These are phyloP conservation scores for Macrotis lagotis DNA, from an alignment of 2,113 vertebrate species.

Conservation along the genomic window DNA sequence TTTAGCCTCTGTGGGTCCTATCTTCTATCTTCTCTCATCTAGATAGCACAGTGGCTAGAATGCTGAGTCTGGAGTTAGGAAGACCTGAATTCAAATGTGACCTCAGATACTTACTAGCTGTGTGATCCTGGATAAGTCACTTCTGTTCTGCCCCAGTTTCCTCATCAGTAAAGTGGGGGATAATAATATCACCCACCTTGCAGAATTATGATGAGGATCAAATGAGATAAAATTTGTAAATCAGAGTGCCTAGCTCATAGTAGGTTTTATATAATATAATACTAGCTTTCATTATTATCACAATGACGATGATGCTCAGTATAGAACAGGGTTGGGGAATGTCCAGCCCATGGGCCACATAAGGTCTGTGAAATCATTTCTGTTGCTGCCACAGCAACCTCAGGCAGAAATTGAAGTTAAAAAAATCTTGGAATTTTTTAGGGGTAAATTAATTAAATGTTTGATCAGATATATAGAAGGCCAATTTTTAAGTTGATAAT, in stretches of 20 bases:
- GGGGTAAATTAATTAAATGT: too few species aligned
- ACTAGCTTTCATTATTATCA: accelerated
- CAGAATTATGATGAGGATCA: background rate
- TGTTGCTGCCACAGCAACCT: too few species aligned
- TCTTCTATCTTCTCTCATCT: background rate
- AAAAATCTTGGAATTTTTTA: too few species aligned
- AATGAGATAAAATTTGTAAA: background rate
- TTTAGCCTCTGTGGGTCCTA: background rate
- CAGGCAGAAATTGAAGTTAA: too few species aligned
- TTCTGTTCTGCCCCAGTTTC: background rate
- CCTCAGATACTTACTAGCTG: background rate
- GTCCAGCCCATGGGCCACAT: too few species aligned
- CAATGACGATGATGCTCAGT: background rate
- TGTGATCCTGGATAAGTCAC: background rate
- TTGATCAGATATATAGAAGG: too few species aligned
- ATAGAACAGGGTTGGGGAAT: too few species aligned
- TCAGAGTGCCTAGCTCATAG: background rate
- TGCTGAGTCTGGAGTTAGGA: background rate
- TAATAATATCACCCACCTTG: accelerated
- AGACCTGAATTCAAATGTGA: too few species aligned
- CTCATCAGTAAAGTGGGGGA: background rate
- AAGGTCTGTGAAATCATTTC: too few species aligned
- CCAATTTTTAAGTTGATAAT: too few species aligned
- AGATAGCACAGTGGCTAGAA: background rate
- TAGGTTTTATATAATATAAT: background rate